A percentile compares a stretch with the other conserved stretches of the same genome.
phyloP scores from a whole-genome alignment of 2,113 vertebrate genomes.

The Forbesichthys papilliferus region DNA sequence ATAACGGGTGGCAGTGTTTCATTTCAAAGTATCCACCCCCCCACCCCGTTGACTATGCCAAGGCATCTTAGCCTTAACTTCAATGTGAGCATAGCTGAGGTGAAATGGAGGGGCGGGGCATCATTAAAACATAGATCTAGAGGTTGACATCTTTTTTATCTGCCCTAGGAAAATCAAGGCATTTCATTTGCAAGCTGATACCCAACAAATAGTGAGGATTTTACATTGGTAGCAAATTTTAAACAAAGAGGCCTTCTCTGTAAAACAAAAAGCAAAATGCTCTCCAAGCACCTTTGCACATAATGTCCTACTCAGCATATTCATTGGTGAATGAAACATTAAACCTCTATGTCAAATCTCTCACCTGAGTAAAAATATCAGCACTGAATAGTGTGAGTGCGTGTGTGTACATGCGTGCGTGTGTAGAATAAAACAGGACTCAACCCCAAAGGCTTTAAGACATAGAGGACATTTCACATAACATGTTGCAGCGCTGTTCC shows the following conservation, averaged over 20 bases:
- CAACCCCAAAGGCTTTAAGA: too few relatives aligned
- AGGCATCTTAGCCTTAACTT: slow-evolving; percentile 13
- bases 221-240: background rate
- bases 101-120: background rate
- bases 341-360: too few relatives aligned
- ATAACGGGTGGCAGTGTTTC: slow-evolving; percentile 1
- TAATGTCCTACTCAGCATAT: too few relatives aligned
- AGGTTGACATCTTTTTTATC: slow-evolving; percentile 38
- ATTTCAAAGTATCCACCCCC: background rate
- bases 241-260: slow-evolving; percentile 17
- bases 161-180: slow-evolving; percentile 42
- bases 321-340: too few relatives aligned
- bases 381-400: too few relatives aligned
- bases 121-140: slow-evolving; percentile 60
- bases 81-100: background rate
- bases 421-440: too few relatives aligned
- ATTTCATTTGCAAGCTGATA: slow-evolving; percentile 1
- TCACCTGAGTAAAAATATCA: too few relatives aligned
- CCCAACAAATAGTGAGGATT: slow-evolving; percentile 17
- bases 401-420: too few relatives aligned
- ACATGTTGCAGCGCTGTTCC: background rate
- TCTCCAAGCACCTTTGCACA: too few relatives aligned
- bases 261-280: slow-evolving; percentile 38
- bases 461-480: too few relatives aligned
- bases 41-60: slow-evolving; percentile 5